Conservation (phyloP, 2,113 vertebrate genomes). For the Oplegnathus fasciatus region DNA sequence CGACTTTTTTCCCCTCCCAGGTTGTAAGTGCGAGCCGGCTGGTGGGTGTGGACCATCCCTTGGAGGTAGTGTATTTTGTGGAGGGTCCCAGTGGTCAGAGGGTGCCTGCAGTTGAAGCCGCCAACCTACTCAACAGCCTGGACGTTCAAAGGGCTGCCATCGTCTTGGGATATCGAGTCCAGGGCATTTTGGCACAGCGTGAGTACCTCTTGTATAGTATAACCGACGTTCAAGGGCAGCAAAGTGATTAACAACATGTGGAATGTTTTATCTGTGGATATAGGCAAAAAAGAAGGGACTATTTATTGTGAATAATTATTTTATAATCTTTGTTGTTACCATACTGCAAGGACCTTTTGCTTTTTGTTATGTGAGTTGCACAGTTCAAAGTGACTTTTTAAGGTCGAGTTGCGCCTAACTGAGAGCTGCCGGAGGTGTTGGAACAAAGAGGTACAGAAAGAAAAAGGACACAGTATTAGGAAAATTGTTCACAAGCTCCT, state of each 20-base stretch:
- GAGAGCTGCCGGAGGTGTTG: background rate
- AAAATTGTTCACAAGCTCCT: background rate
- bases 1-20: constrained; percentile 72
- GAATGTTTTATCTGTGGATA: background rate
- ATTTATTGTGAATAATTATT: background rate
- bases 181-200: constrained; percentile 93
- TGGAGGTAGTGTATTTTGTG: constrained; percentile 96
- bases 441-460: background rate
- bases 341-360: background rate
- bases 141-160: constrained; percentile 96
- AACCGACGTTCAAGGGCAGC: background rate
- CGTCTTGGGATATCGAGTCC: constrained; percentile 95
- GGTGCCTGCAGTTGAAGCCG: constrained; percentile 88
- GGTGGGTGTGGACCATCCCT: constrained; percentile 87
- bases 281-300: background rate
- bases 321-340: background rate
- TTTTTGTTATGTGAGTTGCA: background rate
- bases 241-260: constrained; percentile 10
- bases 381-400: background rate
- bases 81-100: constrained; percentile 91
- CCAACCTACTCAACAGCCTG: constrained; percentile 91
- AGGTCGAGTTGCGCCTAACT: background rate
- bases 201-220: constrained; percentile 76
- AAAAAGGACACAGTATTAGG: background rate
- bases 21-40: constrained; percentile 90